A percentile compares a stretch with the other conserved stretches of the same genome.
These are phyloP conservation scores for Danaus melanippus DNA, from an alignment of 1,140 invertebrate genomes.

Conservation along the genomic window DNA sequence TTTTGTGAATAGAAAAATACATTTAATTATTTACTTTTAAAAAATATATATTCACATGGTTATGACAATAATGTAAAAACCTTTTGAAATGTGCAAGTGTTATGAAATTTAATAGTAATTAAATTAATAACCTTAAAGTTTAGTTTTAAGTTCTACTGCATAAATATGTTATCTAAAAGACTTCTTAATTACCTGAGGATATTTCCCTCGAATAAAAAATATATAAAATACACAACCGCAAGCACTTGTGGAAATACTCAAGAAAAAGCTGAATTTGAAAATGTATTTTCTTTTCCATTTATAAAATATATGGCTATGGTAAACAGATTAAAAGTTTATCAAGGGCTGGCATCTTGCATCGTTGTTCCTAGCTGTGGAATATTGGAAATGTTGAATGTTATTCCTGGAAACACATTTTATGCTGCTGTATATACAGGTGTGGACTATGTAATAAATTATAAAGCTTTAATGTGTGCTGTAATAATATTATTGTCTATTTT, in stretches of 20 bases:
- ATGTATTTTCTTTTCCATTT: slow-evolving; percentile 50
- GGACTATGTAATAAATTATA: slow-evolving; percentile 11
- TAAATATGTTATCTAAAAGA: slow-evolving; percentile 13
- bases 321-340: slow-evolving; percentile 59
- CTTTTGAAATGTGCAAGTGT: no score
- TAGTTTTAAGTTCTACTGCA: neutral
- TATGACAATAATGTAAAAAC: no score
- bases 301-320: slow-evolving; percentile 50
- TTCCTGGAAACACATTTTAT: slow-evolving; percentile 34
- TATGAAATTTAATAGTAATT: no score
- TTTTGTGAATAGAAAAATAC: no score
- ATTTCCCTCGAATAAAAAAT: slow-evolving; percentile 5
- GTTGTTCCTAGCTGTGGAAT: slow-evolving; percentile 39
- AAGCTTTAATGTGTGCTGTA: slow-evolving; percentile 18
- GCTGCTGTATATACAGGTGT: slow-evolving; percentile 46
- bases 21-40: no score
- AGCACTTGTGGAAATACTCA: neutral
- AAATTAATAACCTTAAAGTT: no score
- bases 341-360: slow-evolving; percentile 39
- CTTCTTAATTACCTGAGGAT: slow-evolving; percentile 9
- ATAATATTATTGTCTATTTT: slow-evolving; percentile 9
- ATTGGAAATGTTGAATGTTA: slow-evolving; percentile 41
- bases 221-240: no score
- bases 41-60: no score
- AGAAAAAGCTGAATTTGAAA: slow-evolving; percentile 32